Percentiles rank a stretch among this genome's conserved stretches.
Conservation (phyloP, 1,140 invertebrate species). For the Drosophila melanica region DNA sequence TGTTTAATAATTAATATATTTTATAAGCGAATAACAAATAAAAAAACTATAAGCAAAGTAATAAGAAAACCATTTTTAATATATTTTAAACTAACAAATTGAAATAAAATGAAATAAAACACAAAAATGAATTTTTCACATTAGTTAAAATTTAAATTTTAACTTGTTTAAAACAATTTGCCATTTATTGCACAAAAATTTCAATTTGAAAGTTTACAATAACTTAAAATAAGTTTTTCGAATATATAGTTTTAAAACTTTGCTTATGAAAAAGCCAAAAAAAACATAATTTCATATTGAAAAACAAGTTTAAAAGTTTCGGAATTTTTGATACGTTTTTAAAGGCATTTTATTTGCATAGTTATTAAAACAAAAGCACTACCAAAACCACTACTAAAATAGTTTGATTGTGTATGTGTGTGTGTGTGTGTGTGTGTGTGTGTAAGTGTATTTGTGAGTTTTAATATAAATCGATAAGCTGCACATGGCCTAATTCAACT, state of each 20-base stretch:
- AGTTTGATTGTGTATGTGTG: not conserved
- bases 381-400: slow-evolving; percentile 23
- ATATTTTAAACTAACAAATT: too few relatives aligned
- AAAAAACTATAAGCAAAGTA: not conserved
- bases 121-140: too few relatives aligned
- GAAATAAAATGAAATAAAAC: too few relatives aligned
- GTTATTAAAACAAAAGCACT: slow-evolving; percentile 15
- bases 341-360: slow-evolving; percentile 22
- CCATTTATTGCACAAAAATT: not conserved
- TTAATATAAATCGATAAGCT: slow-evolving; percentile 10
- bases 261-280: not conserved
- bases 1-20: slow-evolving; percentile 13
- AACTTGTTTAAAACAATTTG: too few relatives aligned
- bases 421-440: slow-evolving; percentile 12
- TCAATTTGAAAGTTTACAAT: not conserved
- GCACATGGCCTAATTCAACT: slow-evolving; percentile 19
- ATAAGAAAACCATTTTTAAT: too few relatives aligned
- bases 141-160: too few relatives aligned
- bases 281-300: not conserved
- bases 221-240: not conserved
- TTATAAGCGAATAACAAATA: slow-evolving; percentile 1
- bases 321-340: not conserved
- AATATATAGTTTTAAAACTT: not conserved
- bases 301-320: not conserved
- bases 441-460: slow-evolving; percentile 6